Conservation (phyloP, 2,888 invertebrate species). For the Andrena chrysosceles region DNA sequence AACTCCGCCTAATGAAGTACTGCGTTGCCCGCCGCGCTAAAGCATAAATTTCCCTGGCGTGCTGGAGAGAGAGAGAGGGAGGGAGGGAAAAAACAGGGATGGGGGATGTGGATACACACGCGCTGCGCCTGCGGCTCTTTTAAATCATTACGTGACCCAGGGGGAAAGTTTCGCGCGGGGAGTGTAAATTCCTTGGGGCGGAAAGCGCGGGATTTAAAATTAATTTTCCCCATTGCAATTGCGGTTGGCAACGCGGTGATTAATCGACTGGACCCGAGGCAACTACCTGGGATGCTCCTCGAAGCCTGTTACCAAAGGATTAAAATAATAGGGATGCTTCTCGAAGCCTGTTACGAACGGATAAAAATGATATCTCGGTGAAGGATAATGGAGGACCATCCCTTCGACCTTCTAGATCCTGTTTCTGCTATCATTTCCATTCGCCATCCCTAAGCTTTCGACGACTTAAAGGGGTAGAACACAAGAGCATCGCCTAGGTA, state of each 20-base stretch:
- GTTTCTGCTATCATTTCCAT: too few species aligned
- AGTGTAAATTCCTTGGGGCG: slow-evolving; percentile 9
- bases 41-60: slow-evolving; percentile 31
- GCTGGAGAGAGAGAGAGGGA: too few species aligned
- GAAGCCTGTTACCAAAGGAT: neutral
- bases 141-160: slow-evolving; percentile 38
- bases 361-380: too few species aligned
- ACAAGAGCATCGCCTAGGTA: too few species aligned
- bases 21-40: neutral
- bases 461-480: too few species aligned
- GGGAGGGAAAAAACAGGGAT: neutral
- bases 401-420: too few species aligned
- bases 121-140: slow-evolving; percentile 22
- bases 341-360: too few species aligned
- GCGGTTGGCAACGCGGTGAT: slow-evolving; percentile 33
- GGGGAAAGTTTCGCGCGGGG: slow-evolving; percentile 19
- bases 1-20: slow-evolving; percentile 35
- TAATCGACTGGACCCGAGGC: slow-evolving; percentile 38
- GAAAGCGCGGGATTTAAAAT: slow-evolving; percentile 44
- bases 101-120: neutral
- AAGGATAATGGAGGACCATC: too few species aligned
- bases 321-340: too few species aligned
- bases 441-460: too few species aligned
- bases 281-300: neutral
- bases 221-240: slow-evolving; percentile 39